phyloP scores from a whole-genome alignment of 2,113 vertebrate species.

The Scalopus aquaticus region DNA sequence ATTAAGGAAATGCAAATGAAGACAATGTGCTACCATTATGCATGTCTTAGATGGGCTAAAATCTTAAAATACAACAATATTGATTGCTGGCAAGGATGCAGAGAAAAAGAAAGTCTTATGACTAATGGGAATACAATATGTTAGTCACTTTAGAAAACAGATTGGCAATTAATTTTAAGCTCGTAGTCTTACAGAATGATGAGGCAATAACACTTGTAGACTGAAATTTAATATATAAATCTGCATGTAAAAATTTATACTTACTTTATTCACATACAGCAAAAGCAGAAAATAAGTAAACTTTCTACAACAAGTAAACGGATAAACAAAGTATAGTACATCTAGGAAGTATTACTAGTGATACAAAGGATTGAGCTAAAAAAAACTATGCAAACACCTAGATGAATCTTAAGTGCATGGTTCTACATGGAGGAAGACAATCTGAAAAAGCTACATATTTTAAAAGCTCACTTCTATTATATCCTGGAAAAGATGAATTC shows the following conservation, averaged over 20 bases:
- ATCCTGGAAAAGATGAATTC: not conserved
- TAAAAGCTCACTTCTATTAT: not conserved
- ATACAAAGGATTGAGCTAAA: not conserved
- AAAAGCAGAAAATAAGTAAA: not conserved
- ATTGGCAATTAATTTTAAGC: not conserved
- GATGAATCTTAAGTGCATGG: not conserved
- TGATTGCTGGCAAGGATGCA: not conserved
- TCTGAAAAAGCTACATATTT: not conserved
- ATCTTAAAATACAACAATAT: not conserved
- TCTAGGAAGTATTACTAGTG: not conserved
- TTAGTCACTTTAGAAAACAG: not conserved
- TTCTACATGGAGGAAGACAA: not conserved
- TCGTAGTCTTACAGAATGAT: not conserved
- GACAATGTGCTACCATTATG: not conserved
- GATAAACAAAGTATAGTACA: not conserved
- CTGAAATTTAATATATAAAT: not conserved
- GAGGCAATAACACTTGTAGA: not conserved
- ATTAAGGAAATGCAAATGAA: constrained; percentile 22
- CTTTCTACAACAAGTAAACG: not conserved
- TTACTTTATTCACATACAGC: not conserved
- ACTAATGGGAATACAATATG: not conserved
- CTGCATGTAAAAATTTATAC: not conserved
- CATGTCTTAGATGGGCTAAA: not conserved
- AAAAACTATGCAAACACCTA: not conserved
- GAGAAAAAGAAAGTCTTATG: not conserved